A percentile compares a stretch with the other conserved stretches of the same genome.
Conservation (phyloP, 2,797 vertebrate species). For the Coregonus suidteri region DNA sequence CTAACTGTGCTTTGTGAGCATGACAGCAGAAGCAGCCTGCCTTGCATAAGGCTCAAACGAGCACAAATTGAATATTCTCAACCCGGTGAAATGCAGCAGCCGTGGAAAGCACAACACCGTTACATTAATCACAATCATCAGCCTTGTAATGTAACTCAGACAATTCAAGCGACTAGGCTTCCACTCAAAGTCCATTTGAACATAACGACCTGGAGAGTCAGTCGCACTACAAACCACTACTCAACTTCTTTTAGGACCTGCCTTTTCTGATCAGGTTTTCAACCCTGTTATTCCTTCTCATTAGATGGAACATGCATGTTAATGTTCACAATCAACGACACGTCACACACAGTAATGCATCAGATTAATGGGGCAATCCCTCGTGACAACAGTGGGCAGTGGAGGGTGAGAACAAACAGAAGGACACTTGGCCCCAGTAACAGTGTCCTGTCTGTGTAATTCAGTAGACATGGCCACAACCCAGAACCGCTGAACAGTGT, state of each 20-base stretch:
- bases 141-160: not conserved
- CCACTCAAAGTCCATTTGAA: conserved; percentile 7
- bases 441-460: conserved; percentile 11
- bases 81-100: conserved; percentile 2
- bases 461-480: conserved; percentile 35
- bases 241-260: not conserved
- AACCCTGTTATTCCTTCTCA: not conserved
- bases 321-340: not conserved
- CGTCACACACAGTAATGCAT: conserved; percentile 23
- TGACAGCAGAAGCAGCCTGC: conserved; percentile 23
- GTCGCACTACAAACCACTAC: not conserved
- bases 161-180: not conserved
- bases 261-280: not conserved
- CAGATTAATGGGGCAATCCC: conserved; percentile 50
- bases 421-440: conserved; percentile 40
- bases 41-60: conserved; percentile 39
- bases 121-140: conserved; percentile 9
- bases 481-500: conserved; percentile 18
- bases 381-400: conserved; percentile 32
- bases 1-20: conserved; percentile 18
- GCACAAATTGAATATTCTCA: conserved; percentile 20
- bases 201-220: not conserved
- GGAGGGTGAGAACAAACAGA: conserved; percentile 40
- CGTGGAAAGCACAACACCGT: conserved; percentile 3
- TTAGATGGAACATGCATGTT: not conserved